phyloP scores from a whole-genome alignment of 2,797 vertebrate species.

The Ctenopoma kingsleyae region DNA sequence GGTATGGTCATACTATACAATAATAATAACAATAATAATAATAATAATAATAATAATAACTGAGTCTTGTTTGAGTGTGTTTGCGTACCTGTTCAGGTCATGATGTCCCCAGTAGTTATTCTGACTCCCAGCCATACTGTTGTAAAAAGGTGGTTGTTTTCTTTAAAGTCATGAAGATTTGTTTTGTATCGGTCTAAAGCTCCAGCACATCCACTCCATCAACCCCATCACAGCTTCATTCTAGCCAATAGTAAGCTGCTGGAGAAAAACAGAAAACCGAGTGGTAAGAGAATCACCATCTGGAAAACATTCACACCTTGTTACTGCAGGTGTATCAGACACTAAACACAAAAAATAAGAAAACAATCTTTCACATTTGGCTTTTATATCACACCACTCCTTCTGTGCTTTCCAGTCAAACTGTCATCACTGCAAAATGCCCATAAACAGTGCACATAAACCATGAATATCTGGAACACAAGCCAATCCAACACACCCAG shows the following conservation, averaged over 20 bases:
- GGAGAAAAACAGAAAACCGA: conserved; percentile 25
- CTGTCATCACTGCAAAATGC: conserved; percentile 32
- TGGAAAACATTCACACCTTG: neutral
- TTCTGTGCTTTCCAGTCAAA: conserved; percentile 24
- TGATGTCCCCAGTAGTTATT: conserved; percentile 87
- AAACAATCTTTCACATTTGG: conserved; percentile 21
- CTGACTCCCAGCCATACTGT: conserved; percentile 84
- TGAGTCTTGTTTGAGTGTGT: neutral
- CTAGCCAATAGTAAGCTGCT: conserved; percentile 74
- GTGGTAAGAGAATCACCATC: neutral
- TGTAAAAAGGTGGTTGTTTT: conserved; percentile 64
- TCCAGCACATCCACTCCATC: conserved; percentile 72
- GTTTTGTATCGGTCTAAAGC: conserved; percentile 75
- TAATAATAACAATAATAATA: neutral
- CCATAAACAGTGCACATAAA: conserved; percentile 37
- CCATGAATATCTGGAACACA: conserved; percentile 40
- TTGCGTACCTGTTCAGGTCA: conserved; percentile 86
- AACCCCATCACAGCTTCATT: conserved; percentile 62
- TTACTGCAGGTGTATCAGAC: conserved; percentile 11
- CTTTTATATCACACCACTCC: conserved; percentile 23
- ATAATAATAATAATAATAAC: neutral
- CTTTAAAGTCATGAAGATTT: conserved; percentile 79
- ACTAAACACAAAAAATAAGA: neutral
- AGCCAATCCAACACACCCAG: conserved; percentile 23
- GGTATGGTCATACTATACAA: neutral